Conservation (phyloP, 2,888 invertebrate genomes). For the Macropis europaea region DNA sequence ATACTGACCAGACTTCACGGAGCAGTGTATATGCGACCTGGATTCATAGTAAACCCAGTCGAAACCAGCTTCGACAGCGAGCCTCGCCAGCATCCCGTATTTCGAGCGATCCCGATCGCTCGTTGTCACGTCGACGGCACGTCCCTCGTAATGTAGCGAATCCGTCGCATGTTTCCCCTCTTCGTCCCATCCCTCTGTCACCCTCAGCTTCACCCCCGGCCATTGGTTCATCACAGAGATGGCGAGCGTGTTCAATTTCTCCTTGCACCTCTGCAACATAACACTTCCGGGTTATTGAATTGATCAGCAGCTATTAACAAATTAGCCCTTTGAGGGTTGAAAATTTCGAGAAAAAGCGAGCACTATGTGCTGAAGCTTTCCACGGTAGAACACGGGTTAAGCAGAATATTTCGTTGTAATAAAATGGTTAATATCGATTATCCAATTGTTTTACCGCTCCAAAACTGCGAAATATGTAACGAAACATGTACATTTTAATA, state of each 20-base stretch:
- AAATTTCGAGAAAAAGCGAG: no score
- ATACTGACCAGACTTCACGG: slow-evolving; percentile 95
- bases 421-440: no score
- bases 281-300: slow-evolving; percentile 11
- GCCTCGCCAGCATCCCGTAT: slow-evolving; percentile 96
- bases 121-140: slow-evolving; percentile 97
- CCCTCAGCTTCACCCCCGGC: slow-evolving; percentile 95
- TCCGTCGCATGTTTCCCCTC: slow-evolving; percentile 88
- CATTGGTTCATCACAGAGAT: slow-evolving; percentile 99
- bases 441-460: no score
- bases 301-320: not conserved
- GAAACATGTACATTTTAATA: no score
- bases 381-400: no score
- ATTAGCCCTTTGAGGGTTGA: no score
- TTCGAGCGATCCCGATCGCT: slow-evolving; percentile 95
- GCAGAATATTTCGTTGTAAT: no score
- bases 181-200: slow-evolving; percentile 98
- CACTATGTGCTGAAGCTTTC: no score
- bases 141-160: slow-evolving; percentile 97
- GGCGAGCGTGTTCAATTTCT: slow-evolving; percentile 95
- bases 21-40: slow-evolving; percentile 96
- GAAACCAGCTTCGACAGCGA: slow-evolving; percentile 98
- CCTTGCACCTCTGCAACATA: slow-evolving; percentile 89
- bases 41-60: slow-evolving; percentile 99
- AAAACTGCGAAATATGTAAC: no score